Percentiles rank a stretch among this genome's conserved stretches.
Evolutionary conservation across 2,888 invertebrate genomes (phyloP).

Genomic region (Pomacea canaliculata): DNA sequence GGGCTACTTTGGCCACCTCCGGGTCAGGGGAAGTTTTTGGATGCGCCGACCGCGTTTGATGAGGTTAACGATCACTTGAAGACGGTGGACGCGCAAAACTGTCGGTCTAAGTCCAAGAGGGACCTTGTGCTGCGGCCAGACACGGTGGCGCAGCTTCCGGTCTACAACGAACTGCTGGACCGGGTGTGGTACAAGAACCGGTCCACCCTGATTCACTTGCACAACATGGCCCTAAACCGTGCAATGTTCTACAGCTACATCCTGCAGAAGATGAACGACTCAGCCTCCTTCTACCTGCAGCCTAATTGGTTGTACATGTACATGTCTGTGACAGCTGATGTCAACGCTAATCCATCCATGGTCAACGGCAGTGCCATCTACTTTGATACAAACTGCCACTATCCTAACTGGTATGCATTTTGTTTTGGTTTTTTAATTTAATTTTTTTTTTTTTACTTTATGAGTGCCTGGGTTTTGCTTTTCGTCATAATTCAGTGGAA

Average conservation of each 20-base stretch:
- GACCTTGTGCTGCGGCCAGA: constrained; percentile 87
- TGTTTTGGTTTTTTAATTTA: too few relatives aligned
- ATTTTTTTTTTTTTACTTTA: neutral
- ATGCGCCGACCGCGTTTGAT: constrained; percentile 90
- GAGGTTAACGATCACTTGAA: constrained; percentile 86
- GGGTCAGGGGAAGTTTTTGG: constrained; percentile 73
- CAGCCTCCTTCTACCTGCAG: constrained; percentile 81
- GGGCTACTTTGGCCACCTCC: neutral
- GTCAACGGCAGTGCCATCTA: constrained; percentile 86
- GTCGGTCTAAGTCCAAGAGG: constrained; percentile 86
- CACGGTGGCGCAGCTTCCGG: constrained; percentile 73
- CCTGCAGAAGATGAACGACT: constrained; percentile 47
- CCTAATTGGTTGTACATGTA: constrained; percentile 99
- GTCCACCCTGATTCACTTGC: constrained; percentile 91
- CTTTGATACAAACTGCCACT: constrained; percentile 92
- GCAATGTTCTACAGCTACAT: constrained; percentile 80
- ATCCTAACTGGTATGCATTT: constrained; percentile 67
- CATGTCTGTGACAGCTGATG: constrained; percentile 92
- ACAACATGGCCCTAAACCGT: constrained; percentile 93
- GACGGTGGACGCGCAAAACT: constrained; percentile 86
- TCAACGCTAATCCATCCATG: constrained; percentile 85
- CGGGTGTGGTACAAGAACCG: constrained; percentile 84
- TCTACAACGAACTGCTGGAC: constrained; percentile 72
- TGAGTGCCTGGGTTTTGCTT: neutral
- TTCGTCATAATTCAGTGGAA: too few relatives aligned